Percentiles rank a stretch among this genome's conserved stretches.
Conservation (phyloP, 1,140 invertebrate genomes). For the Drosophila carrolli region DNA sequence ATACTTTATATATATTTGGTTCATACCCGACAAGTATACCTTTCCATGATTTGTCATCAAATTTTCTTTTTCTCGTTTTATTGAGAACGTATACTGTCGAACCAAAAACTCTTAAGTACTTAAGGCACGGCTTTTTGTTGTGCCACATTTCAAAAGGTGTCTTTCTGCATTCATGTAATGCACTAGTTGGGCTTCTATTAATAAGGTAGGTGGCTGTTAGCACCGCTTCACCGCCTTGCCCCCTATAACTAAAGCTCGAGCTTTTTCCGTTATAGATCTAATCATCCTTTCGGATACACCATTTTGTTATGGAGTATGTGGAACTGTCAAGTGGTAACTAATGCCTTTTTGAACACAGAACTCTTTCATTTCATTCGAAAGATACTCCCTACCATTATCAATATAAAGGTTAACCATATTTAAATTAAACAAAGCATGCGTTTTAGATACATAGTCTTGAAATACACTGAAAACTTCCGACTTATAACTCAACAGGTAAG, state of each 20-base stretch:
- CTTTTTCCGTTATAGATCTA: conserved; percentile 5
- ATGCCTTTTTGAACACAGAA: conserved; percentile 4
- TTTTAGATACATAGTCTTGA: conserved; percentile 69
- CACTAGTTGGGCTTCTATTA: conserved; percentile 3
- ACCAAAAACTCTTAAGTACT: conserved; percentile 1
- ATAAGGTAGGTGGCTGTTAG: background rate
- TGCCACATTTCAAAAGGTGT: conserved; percentile 4
- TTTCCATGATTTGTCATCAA: background rate
- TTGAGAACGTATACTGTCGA: background rate
- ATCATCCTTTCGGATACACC: conserved; percentile 1
- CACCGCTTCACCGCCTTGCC: background rate
- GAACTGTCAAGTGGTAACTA: too few species aligned
- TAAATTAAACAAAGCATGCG: conserved; percentile 4
- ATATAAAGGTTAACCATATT: conserved; percentile 4
- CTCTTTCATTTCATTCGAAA: background rate
- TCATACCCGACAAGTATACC: background rate
- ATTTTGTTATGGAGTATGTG: background rate
- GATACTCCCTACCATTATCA: conserved; percentile 3
- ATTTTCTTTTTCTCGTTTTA: background rate
- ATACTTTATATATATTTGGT: background rate
- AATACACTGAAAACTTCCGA: conserved; percentile 72
- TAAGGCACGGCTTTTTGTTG: too few species aligned
- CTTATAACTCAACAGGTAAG: conserved; percentile 51
- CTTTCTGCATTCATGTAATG: background rate
- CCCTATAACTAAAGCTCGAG: background rate